Conservation (phyloP, 2,113 vertebrate genomes). For the Centropus unirufus region DNA sequence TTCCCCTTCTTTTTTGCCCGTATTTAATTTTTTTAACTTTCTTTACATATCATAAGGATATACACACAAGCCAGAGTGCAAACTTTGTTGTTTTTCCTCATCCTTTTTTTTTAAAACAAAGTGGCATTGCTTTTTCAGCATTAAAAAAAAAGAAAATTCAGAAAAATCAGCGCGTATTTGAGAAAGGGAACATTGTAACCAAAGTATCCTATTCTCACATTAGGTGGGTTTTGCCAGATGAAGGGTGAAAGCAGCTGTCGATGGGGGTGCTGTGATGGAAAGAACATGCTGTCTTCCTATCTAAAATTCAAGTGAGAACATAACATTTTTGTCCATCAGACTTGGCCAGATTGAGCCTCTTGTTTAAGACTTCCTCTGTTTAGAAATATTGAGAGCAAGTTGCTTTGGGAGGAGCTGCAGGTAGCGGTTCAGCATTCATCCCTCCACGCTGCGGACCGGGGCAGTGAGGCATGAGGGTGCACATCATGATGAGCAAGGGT, state of each 20-base stretch:
- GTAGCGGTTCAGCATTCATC: background rate
- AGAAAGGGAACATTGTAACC: background rate
- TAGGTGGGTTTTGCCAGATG: background rate
- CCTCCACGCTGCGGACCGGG: background rate
- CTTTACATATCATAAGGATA: background rate
- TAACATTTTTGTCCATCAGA: background rate
- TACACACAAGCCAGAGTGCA: background rate
- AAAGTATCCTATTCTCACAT: background rate
- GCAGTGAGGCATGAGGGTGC: background rate
- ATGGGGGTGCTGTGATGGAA: background rate
- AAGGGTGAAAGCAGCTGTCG: background rate
- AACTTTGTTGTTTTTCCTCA: background rate
- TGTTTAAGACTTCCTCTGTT: background rate
- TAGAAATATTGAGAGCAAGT: background rate
- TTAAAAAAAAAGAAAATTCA: background rate
- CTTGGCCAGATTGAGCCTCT: background rate
- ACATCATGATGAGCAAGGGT: background rate
- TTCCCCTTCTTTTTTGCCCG: background rate
- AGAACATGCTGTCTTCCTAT: background rate
- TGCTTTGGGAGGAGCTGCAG: background rate
- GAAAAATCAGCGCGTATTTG: background rate
- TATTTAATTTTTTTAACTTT: background rate
- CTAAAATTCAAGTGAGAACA: background rate
- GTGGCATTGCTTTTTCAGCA: background rate
- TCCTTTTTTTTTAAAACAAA: background rate